These are phyloP conservation scores for Scotopteryx bipunctaria DNA, from an alignment of 2,888 invertebrate species.

Conservation along the genomic window DNA sequence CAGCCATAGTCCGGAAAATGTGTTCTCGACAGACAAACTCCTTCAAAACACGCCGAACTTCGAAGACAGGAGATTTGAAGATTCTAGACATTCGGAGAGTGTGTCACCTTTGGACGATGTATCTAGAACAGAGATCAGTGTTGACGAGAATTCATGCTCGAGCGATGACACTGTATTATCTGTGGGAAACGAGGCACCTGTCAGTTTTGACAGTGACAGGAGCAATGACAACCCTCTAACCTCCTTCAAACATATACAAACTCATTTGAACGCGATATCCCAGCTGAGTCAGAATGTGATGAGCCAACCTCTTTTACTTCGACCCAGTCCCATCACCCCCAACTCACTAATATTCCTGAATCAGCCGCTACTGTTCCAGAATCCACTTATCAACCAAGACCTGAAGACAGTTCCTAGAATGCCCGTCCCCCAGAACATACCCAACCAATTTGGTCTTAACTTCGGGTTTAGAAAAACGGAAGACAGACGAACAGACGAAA, in stretches of 20 bases:
- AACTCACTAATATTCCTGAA: constrained; percentile 80
- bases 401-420: constrained; percentile 63
- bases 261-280: constrained; percentile 86
- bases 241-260: constrained; percentile 86
- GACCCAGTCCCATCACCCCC: constrained; percentile 77
- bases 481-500: constrained; percentile 64
- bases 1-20: constrained; percentile 73
- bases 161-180: constrained; percentile 92
- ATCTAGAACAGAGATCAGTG: constrained; percentile 71
- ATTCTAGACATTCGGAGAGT: constrained; percentile 57
- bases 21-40: constrained; percentile 77
- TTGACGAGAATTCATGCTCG: constrained; percentile 86
- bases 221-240: constrained; percentile 66
- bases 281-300: constrained; percentile 83
- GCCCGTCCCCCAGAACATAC: constrained; percentile 59
- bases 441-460: constrained; percentile 64
- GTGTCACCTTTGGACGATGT: constrained; percentile 67
- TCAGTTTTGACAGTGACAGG: constrained; percentile 57
- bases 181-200: constrained; percentile 89
- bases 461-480: constrained; percentile 58
- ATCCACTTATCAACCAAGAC: constrained; percentile 67
- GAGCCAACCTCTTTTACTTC: constrained; percentile 68
- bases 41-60: constrained; percentile 74
- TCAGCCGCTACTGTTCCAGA: constrained; percentile 73
- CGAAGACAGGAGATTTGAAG: constrained; percentile 49